Conservation (phyloP, 2,797 vertebrate genomes). For the Acestrorhynchus altus region DNA sequence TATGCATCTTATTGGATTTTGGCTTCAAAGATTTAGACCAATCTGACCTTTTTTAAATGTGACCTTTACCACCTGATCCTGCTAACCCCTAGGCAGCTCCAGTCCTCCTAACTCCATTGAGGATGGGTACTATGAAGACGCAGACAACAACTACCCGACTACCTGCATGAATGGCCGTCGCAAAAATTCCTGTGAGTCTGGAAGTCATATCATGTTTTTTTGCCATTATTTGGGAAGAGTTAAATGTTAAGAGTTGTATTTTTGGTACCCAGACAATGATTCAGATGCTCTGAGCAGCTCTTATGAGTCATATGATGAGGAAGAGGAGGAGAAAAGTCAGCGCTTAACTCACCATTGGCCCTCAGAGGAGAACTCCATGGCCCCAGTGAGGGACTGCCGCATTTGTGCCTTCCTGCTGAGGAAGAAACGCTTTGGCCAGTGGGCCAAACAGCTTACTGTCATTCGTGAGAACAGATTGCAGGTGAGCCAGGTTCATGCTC, state of each 20-base stretch:
- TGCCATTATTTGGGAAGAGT: too few species aligned
- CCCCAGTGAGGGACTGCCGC: conserved; percentile 88
- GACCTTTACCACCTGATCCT: not conserved
- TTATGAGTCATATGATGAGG: conserved; percentile 97
- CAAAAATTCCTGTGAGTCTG: conserved; percentile 88
- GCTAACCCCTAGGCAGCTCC: conserved; percentile 80
- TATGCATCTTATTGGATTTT: not conserved
- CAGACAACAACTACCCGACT: conserved; percentile 90
- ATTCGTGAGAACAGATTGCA: conserved; percentile 92
- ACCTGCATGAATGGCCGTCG: conserved; percentile 89
- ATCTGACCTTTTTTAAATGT: not conserved
- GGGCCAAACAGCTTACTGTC: conserved; percentile 95
- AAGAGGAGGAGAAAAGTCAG: conserved; percentile 92
- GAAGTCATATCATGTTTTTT: not conserved
- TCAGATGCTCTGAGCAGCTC: conserved; percentile 97
- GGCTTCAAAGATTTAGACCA: not conserved
- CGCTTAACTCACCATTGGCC: conserved; percentile 87
- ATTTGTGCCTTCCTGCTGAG: conserved; percentile 95
- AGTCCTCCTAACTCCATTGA: conserved; percentile 92
- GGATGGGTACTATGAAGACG: conserved; percentile 95
- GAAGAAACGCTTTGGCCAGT: conserved; percentile 97
- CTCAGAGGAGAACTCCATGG: conserved; percentile 87
- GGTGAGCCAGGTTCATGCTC: conserved; percentile 72
- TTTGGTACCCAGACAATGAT: conserved; percentile 86
- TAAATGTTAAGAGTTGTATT: not conserved